Evolutionary conservation across 2,888 invertebrate species (phyloP), one percentile per base, ranked within the genome.

Genomic region (Synergus laeviventris): DNA sequence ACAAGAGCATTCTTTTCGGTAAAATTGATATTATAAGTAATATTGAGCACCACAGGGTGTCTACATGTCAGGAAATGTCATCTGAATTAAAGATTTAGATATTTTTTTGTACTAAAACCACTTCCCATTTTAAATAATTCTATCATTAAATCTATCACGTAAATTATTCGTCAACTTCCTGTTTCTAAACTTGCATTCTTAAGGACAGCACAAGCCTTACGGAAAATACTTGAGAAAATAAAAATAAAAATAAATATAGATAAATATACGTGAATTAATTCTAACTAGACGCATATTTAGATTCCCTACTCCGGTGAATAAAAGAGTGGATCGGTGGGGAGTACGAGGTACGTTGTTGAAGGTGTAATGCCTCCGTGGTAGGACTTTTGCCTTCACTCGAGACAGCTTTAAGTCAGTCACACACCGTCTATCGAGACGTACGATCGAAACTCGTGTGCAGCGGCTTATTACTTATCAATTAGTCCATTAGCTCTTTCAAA

Each of bases 331-430:
- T 83, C 76, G 83, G 84, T 84, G 83, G 84, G 83, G 84, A 86
- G 83, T 83, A 84, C 84, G 84, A 86, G 84, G 84, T 85, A 85
- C 86, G 84, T 84, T 85, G 84, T 82, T 85, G 83, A 87, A 88
- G 87, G 86, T 87, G 84, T 85, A 86, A 84, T 76, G 79, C 83
- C 81, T 80, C 74, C 74, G 82, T 81, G 84, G 83, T 85, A 85
- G 83, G 77, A 84, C 84, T 84, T 79, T 83, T 81, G 81, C 81
- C 79, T 86, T 82, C 78, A 78, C 84, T 83, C 85, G 81, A 85
- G 83, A 82, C 80, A 78, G 79, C 78, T 80, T 56, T 82, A 79
- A 86, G 85, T 85, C 85, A 86, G 84, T 86, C 85, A 83, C 81
- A 84, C 77, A 81, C 76, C 42, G 79, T 76, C 79, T 77, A 82